phyloP scores from a whole-genome alignment of 2,113 vertebrate genomes.

The Tretioscincus oriximinensis region DNA sequence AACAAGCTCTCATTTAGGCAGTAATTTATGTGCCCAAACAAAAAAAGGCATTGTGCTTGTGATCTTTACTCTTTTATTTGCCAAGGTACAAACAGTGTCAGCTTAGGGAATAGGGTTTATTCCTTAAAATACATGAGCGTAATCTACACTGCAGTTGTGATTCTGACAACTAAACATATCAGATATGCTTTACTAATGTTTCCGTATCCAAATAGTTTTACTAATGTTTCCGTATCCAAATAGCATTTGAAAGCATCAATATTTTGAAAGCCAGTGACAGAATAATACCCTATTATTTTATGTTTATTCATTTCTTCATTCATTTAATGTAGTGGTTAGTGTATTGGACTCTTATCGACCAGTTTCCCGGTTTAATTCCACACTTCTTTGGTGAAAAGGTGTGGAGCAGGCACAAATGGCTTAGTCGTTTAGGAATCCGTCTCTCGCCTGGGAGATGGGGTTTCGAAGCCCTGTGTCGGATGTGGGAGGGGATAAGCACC shows the following conservation, averaged over 20 bases:
- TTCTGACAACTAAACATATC: slow-evolving; percentile 16
- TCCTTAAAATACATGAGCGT: slow-evolving; percentile 45
- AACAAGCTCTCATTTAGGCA: slow-evolving; percentile 50
- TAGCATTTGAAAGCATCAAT: neutral
- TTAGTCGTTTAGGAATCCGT: too few relatives aligned
- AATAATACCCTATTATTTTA: neutral
- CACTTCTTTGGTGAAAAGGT: too few relatives aligned
- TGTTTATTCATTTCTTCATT: too few relatives aligned
- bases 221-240: slow-evolving; percentile 26
- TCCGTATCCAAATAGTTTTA: slow-evolving; percentile 10
- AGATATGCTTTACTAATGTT: slow-evolving; percentile 4
- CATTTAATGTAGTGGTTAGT: too few relatives aligned
- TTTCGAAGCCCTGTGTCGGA: too few relatives aligned
- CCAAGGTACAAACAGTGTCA: slow-evolving; percentile 28
- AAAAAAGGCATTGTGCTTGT: slow-evolving; percentile 12
- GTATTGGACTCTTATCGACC: too few relatives aligned
- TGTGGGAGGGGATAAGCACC: too few relatives aligned
- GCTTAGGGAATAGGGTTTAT: neutral
- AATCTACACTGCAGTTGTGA: slow-evolving; percentile 25
- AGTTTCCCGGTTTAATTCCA: too few relatives aligned
- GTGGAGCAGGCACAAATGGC: too few relatives aligned
- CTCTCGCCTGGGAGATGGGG: too few relatives aligned
- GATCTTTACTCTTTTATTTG: slow-evolving; percentile 29
- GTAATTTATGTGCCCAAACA: slow-evolving; percentile 46
- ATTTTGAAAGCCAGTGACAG: slow-evolving; percentile 14